Conservation (phyloP, 2,888 invertebrate species). For the Tuberolachnus salignus region DNA sequence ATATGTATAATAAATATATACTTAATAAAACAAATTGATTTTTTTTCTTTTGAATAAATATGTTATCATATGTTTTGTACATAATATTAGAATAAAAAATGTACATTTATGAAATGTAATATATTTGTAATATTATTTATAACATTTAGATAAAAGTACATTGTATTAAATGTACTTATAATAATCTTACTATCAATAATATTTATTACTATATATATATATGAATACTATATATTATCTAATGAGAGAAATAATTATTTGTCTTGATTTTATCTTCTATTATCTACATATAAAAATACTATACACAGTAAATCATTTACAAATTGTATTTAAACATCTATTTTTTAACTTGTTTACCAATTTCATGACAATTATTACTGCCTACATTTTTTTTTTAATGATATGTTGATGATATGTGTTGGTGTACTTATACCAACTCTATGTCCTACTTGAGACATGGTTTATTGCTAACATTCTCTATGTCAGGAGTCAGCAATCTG, state of each 20-base stretch:
- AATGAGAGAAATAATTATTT: neutral
- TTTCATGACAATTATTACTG: neutral
- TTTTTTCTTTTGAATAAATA: neutral
- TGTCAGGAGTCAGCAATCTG: no score
- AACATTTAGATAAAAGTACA: neutral
- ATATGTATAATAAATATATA: neutral
- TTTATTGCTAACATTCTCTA: no score
- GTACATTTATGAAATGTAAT: neutral
- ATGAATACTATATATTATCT: neutral
- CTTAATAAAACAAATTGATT: neutral
- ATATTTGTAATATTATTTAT: neutral
- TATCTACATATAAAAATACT: neutral
- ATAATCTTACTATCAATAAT: neutral
- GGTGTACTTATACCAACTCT: no score
- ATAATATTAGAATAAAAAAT: neutral
- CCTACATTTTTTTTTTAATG: no score
- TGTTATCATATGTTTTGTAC: neutral
- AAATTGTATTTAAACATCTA: neutral
- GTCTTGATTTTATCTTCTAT: neutral
- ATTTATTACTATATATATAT: neutral
- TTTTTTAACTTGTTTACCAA: neutral
- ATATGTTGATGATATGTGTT: no score
- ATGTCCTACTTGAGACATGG: no score
- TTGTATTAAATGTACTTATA: neutral
- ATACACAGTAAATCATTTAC: neutral